Base-by-base conservation (phyloP, 2,113 vertebrate species). In the Apodemus speciosus region DNA sequence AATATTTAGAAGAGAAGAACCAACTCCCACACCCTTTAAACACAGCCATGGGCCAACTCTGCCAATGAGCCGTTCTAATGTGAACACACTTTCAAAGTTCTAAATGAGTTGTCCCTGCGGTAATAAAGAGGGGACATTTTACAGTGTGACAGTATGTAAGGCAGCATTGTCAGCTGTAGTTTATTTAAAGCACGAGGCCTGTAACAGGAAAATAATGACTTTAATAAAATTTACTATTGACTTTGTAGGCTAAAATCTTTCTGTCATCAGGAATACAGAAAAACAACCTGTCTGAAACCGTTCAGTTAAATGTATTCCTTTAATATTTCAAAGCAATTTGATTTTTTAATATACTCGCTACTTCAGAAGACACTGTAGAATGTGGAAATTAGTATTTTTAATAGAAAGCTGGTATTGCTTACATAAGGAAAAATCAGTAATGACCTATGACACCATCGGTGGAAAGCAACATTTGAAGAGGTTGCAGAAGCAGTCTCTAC, bases 71-170 rank as follows among this genome's bases (percentile, higher is more conserved):
- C 96, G 85, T 97, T 98, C 95, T 95, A 97, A 94, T 94, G 96
- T 95, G 94, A 97, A 98, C 98, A 98, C 97, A 96, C 95, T 98
- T 98, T 95, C 97, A 97, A 98, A 97, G 96, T 98, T 98, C 97
- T 97, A 97, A 98, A 98, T 98, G 97, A 98, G 98, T 97, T 97
- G 96, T 98, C 98, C 98, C 98, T 97, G 98, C 97, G 98, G 99
- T 99, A 99, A 99, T 99, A 99, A 99, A 99, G 99, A 99, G 97
- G 98, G 98, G 98, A 98, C 99, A 99, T 99, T 98, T 98, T 98
- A 98, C 97, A 98, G 97, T 97, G 97, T 97, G 97, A 98, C 97
- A 97, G 94, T 97, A 94, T 97, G 97, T 98, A 98, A 98, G 98
- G 98, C 97, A 98, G 98, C 98, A 98, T 98, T 98, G 98, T 98